These are phyloP conservation scores for Barypeithes pellucidus DNA, from an alignment of 2,888 invertebrate species.

Conservation along the genomic window DNA sequence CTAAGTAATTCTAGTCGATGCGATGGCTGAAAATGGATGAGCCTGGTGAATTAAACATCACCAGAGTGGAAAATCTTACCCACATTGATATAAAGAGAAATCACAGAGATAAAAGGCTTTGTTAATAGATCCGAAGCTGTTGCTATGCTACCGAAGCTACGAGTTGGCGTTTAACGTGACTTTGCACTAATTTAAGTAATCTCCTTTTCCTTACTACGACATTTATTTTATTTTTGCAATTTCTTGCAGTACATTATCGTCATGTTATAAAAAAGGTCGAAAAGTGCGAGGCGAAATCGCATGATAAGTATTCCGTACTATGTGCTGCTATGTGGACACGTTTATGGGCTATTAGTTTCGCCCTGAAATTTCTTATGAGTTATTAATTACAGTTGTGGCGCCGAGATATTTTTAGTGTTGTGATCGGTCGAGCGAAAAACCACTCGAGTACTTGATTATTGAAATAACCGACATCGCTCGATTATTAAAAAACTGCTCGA, in stretches of 20 bases:
- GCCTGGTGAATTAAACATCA: conserved; percentile 24
- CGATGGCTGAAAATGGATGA: conserved; percentile 11
- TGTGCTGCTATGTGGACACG: too few relatives aligned
- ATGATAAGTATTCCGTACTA: too few relatives aligned
- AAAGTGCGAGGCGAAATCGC: too few relatives aligned
- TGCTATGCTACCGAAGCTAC: conserved; percentile 10
- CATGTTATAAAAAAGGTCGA: too few relatives aligned
- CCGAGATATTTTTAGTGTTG: too few relatives aligned
- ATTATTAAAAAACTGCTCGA: too few relatives aligned
- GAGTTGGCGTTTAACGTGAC: not conserved
- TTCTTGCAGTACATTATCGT: not conserved
- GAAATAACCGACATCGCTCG: too few relatives aligned
- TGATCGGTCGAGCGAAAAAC: too few relatives aligned
- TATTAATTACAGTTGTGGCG: too few relatives aligned
- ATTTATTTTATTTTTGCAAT: not conserved
- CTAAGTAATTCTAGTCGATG: not conserved
- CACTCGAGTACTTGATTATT: too few relatives aligned
- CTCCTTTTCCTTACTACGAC: not conserved
- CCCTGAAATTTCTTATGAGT: too few relatives aligned
- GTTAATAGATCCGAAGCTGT: conserved; percentile 13
- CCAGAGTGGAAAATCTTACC: conserved; percentile 11
- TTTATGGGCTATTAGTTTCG: too few relatives aligned
- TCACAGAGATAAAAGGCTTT: conserved; percentile 30
- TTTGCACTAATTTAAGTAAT: conserved; percentile 8
- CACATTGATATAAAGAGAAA: conserved; percentile 19